A percentile compares a stretch with the other conserved stretches of the same genome.
Evolutionary conservation across 2,797 vertebrate genomes (phyloP).

Genomic region (Lycodopsis pacificus): DNA sequence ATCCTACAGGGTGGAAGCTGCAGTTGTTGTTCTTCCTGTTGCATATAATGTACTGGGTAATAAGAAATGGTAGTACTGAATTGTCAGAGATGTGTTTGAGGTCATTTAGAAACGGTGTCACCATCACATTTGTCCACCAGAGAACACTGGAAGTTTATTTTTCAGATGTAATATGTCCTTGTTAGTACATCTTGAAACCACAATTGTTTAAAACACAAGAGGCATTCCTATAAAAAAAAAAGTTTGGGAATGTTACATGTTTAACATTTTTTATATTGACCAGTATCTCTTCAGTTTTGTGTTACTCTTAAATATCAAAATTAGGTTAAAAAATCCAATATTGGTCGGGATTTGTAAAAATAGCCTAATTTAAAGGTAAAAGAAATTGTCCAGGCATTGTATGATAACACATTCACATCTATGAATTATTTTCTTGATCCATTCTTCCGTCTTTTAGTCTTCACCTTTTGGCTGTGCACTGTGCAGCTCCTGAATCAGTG

Average conservation of each 20-base stretch:
- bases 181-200: not conserved
- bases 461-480: constrained; percentile 64
- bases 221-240: not conserved
- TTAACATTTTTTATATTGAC: not conserved
- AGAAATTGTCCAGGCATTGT: constrained; percentile 1
- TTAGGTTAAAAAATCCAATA: not conserved
- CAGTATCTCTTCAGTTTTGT: not conserved
- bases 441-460: constrained; percentile 65
- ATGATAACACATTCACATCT: not conserved
- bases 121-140: not conserved
- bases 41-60: not conserved
- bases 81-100: not conserved
- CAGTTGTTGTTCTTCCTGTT: not conserved
- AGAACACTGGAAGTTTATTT: not conserved
- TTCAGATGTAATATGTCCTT: not conserved
- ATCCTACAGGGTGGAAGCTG: not conserved
- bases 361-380: not conserved
- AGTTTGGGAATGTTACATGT: not conserved
- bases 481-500: constrained; percentile 85
- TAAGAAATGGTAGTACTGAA: not conserved
- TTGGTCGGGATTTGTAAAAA: not conserved
- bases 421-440: not conserved
- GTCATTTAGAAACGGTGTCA: not conserved
- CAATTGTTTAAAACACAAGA: not conserved
- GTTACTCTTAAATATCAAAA: not conserved